Evolutionary conservation across 2,797 vertebrate species (phyloP).

Genomic region (Pantherophis alleghaniensis): DNA sequence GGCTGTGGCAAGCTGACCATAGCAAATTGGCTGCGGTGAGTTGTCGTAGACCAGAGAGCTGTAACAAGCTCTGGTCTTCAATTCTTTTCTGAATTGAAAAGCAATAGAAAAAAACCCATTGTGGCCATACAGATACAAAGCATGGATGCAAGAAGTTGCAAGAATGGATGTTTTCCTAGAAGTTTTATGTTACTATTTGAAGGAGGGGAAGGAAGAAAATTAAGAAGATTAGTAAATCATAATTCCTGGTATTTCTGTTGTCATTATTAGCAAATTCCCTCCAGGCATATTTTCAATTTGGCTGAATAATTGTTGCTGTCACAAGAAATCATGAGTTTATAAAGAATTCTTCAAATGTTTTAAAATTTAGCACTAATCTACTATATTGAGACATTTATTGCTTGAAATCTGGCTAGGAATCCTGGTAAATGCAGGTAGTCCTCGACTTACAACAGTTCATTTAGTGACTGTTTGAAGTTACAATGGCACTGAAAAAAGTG

Average conservation of each 20-base stretch:
- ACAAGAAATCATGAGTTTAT: constrained; percentile 31
- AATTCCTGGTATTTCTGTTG: background rate
- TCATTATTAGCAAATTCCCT: background rate
- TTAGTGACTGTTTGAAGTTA: too few relatives aligned
- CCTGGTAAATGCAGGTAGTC: background rate
- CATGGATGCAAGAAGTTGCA: background rate
- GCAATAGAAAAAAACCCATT: background rate
- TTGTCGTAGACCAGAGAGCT: background rate
- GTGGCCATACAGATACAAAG: background rate
- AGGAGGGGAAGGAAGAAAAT: constrained; percentile 16
- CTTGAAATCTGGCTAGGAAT: constrained; percentile 28
- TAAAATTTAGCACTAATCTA: constrained; percentile 29
- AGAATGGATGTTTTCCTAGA: background rate
- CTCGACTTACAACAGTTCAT: too few relatives aligned
- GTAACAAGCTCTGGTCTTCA: background rate
- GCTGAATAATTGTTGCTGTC: constrained; percentile 5
- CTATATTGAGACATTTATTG: constrained; percentile 36
- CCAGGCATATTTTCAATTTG: constrained; percentile 16
- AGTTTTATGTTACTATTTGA: background rate
- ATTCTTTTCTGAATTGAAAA: background rate
- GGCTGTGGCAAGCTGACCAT: too few relatives aligned
- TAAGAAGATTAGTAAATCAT: constrained; percentile 4
- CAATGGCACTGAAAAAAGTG: too few relatives aligned
- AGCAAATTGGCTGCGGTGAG: too few relatives aligned
- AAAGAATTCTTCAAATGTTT: constrained; percentile 44